These are phyloP conservation scores for Nemotelus pantherinus DNA, from an alignment of 2,888 invertebrate species.

Conservation along the genomic window DNA sequence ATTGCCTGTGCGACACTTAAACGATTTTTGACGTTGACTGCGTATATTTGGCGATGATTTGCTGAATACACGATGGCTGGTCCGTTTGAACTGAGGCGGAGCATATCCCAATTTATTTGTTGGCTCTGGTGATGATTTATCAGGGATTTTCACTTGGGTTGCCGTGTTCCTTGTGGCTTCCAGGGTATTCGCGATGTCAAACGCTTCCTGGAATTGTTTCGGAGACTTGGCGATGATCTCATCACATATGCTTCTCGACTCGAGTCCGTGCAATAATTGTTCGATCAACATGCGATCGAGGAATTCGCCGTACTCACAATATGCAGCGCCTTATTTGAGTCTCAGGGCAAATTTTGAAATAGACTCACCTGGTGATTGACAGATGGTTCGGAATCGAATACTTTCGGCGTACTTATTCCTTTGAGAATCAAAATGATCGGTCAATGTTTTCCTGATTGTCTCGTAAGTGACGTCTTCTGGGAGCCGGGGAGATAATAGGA, in stretches of 20 bases:
- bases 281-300: constrained; percentile 47
- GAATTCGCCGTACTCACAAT: constrained; percentile 49
- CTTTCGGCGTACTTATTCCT: constrained; percentile 48
- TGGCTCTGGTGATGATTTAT: neutral
- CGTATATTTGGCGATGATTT: too few relatives aligned
- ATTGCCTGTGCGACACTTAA: too few relatives aligned
- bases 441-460: constrained; percentile 2
- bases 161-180: constrained; percentile 6
- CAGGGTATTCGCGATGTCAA: constrained; percentile 1
- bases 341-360: constrained; percentile 45
- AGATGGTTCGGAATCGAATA: constrained; percentile 46
- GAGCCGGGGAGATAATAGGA: neutral
- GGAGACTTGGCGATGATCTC: constrained; percentile 48
- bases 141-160: neutral
- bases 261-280: constrained; percentile 49
- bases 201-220: constrained; percentile 19
- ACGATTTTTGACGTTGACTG: too few relatives aligned
- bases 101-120: constrained; percentile 8
- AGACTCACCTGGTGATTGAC: constrained; percentile 37
- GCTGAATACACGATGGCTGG: neutral
- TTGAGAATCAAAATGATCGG: constrained; percentile 44
- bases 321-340: constrained; percentile 46
- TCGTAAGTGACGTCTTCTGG: neutral
- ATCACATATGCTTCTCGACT: constrained; percentile 43
- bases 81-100: neutral